Conservation (phyloP, 2,888 invertebrate genomes). For the Tortrix viridana region DNA sequence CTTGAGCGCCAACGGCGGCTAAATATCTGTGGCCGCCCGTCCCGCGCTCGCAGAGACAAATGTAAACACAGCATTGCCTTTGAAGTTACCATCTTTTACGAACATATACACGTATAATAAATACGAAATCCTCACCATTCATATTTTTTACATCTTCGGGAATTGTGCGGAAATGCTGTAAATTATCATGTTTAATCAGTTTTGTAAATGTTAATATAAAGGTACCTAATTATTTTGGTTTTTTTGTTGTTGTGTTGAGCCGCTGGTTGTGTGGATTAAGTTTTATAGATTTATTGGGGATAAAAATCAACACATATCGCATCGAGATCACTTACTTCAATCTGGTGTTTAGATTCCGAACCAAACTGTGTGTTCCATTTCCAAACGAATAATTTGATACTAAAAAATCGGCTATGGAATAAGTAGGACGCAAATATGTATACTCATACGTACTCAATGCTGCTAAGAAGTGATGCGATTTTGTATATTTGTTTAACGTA, state of each 20-base stretch:
- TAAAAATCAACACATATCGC: too few relatives aligned
- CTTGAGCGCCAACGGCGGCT: conserved; percentile 72
- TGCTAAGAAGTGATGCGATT: conserved; percentile 55
- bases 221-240: too few relatives aligned
- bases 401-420: neutral
- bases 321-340: too few relatives aligned
- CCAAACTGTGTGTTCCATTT: too few relatives aligned
- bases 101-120: conserved; percentile 47
- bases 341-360: too few relatives aligned
- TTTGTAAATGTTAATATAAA: neutral
- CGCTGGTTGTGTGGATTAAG: too few relatives aligned
- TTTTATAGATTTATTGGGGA: too few relatives aligned
- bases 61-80: conserved; percentile 74
- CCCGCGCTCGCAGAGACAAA: conserved; percentile 66
- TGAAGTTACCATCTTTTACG: conserved; percentile 65
- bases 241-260: too few relatives aligned
- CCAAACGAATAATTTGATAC: too few relatives aligned
- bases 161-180: conserved; percentile 45
- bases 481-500: conserved; percentile 70
- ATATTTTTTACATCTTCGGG: conserved; percentile 50
- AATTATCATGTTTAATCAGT: conserved; percentile 7
- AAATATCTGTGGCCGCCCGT: conserved; percentile 71
- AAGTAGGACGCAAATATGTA: conserved; percentile 10
- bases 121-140: conserved; percentile 49
- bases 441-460: conserved; percentile 20